A percentile compares a stretch with the other conserved stretches of the same genome.
Conservation (phyloP, 2,797 vertebrate species). For the Typhlichthys eigenmanni region DNA sequence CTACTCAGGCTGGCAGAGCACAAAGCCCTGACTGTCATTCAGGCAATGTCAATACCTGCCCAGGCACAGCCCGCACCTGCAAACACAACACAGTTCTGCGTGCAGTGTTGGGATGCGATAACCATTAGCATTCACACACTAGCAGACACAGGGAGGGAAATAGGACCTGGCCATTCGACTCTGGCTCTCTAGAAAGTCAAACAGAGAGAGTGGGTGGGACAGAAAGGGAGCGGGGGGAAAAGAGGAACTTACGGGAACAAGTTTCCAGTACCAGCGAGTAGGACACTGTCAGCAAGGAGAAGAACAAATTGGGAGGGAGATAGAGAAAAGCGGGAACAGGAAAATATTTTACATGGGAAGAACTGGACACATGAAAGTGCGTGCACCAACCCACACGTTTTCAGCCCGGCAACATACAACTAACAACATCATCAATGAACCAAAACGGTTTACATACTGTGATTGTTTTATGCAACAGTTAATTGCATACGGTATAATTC, state of each 20-base stretch:
- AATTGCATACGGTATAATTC: slow-evolving; percentile 7
- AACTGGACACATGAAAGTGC: slow-evolving; percentile 50
- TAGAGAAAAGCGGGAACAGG: slow-evolving; percentile 78
- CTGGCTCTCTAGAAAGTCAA: slow-evolving; percentile 51
- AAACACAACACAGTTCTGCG: slow-evolving; percentile 19
- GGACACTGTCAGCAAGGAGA: slow-evolving; percentile 77
- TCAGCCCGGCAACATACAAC: too few species aligned
- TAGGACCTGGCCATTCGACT: slow-evolving; percentile 62
- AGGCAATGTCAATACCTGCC: slow-evolving; percentile 52
- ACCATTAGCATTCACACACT: slow-evolving; percentile 45
- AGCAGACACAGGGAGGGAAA: slow-evolving; percentile 38
- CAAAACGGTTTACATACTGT: background rate
- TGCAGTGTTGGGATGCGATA: slow-evolving; percentile 30
- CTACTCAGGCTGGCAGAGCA: slow-evolving; percentile 24
- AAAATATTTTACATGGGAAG: slow-evolving; percentile 57
- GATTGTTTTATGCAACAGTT: slow-evolving; percentile 10
- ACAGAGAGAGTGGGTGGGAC: slow-evolving; percentile 65
- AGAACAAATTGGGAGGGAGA: slow-evolving; percentile 57
- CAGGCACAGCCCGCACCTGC: slow-evolving; percentile 16
- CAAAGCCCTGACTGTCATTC: slow-evolving; percentile 30
- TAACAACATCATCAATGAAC: background rate
- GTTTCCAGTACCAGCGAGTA: slow-evolving; percentile 86
- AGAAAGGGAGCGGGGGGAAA: slow-evolving; percentile 64
- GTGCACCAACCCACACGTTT: slow-evolving; percentile 3
- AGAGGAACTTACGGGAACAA: slow-evolving; percentile 85